phyloP scores from a whole-genome alignment of 1,140 invertebrate genomes.

The Leptonema lineaticorne region DNA sequence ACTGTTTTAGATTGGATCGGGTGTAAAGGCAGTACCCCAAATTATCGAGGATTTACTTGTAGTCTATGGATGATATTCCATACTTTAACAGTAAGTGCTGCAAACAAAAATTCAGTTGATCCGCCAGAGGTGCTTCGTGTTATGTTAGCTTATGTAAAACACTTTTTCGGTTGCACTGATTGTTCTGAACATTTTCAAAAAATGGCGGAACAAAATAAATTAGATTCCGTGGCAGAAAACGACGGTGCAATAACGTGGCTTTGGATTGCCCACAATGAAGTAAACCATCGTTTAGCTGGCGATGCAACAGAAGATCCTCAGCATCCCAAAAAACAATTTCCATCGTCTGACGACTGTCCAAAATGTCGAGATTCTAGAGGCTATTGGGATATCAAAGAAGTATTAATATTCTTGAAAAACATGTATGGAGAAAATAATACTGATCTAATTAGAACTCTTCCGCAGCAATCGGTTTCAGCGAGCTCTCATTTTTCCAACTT shows the following conservation, averaged over 20 bases:
- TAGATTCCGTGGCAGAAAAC: conserved; percentile 66
- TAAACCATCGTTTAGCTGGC: conserved; percentile 83
- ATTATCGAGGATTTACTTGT: conserved; percentile 89
- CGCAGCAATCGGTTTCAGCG: conserved; percentile 33
- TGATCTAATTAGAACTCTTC: conserved; percentile 49
- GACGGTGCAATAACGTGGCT: conserved; percentile 87
- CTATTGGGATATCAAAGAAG: conserved; percentile 69
- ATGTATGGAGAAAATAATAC: conserved; percentile 68
- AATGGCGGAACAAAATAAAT: conserved; percentile 71
- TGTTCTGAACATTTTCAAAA: conserved; percentile 85
- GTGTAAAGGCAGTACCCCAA: conserved; percentile 75
- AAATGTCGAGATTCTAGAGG: conserved; percentile 63
- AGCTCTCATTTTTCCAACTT: conserved; percentile 56
- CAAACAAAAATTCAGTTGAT: conserved; percentile 54
- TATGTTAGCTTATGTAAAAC: conserved; percentile 85
- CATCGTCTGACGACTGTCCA: conserved; percentile 67
- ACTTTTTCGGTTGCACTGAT: conserved; percentile 93
- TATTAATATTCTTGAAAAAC: conserved; percentile 72
- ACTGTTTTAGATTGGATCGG: conserved; percentile 71
- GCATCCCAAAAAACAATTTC: conserved; percentile 91
- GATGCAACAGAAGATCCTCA: conserved; percentile 88
- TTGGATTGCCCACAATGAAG: conserved; percentile 93
- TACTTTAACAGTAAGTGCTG: conserved; percentile 82
- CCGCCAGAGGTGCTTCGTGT: conserved; percentile 71
- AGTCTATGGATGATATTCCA: conserved; percentile 96